Base-by-base conservation (phyloP, 2,797 vertebrate species). In the Labeo calbasu region DNA sequence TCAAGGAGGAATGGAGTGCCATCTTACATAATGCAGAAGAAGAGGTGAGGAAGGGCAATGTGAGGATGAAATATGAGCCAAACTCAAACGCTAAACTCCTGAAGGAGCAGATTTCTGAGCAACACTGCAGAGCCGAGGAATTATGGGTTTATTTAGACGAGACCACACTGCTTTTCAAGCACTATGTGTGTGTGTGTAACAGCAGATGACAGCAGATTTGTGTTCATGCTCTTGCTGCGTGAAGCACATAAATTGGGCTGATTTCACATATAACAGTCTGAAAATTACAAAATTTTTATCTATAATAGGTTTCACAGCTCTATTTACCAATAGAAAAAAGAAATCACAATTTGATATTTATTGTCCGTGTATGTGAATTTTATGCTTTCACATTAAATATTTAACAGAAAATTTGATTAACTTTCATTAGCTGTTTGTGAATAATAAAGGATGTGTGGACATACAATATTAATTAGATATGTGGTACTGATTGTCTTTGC, bases 1-100 rank as follows among this genome's bases (percentile, higher is more conserved):
- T 82, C 11, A 43, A 43, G 72, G 89, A 90, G 89, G 85, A 92
- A 88, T 83, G 90, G 90, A 89, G 89, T 91, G 91, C 91, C 91
- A 87, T 21, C 87, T 94, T 93, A 92, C 90, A 92, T 94, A 77
- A 84, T 72, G 72, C 50, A 25, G 70, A 72, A 65, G 82, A 92
- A 81, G 89, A 89, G 73, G 88, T 88, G 76, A 90, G 75, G 83
- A 90, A 89, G 89, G 86, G 85, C 82, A 90, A 76, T 76, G 48
- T 53, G 84, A 90, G 89, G 90, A 89, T 86, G 90, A 94, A 91
- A 92, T 65, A 77, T 6, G 69, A 89, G 77, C 85, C 84, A 85
- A 79, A 84, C 43, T 75, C 83, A 36, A 70, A 77, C 40, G 40
- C 21, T 76, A 89, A 88, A 75, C 87, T 85, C 76, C 77, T 86